Percentiles rank a stretch among this genome's conserved stretches.
Evolutionary conservation across 2,797 vertebrate species (phyloP).

Genomic region (Danio kyathit): DNA sequence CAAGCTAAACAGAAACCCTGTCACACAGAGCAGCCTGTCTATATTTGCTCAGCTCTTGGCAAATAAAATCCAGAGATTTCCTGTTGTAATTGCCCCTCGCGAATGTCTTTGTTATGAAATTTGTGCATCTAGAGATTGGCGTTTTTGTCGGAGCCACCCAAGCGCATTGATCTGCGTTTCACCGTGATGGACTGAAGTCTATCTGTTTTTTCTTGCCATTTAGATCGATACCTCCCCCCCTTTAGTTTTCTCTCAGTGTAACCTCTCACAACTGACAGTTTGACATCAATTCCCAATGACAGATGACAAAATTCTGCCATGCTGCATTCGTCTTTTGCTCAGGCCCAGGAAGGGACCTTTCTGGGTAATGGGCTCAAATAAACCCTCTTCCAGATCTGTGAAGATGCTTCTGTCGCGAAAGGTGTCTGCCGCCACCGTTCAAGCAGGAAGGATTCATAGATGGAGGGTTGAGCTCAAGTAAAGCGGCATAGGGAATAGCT

Average conservation of each 20-base stretch:
- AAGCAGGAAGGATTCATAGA: slow-evolving; percentile 53
- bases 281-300: slow-evolving; percentile 64
- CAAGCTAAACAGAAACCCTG: slow-evolving; percentile 1
- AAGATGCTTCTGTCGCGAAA: slow-evolving; percentile 44
- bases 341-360: slow-evolving; percentile 50
- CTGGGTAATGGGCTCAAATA: slow-evolving; percentile 60
- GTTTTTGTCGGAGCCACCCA: not conserved
- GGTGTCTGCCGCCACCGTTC: slow-evolving; percentile 52
- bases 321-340: slow-evolving; percentile 48
- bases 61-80: slow-evolving; percentile 11
- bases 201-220: slow-evolving; percentile 1
- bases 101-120: not conserved
- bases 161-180: slow-evolving; percentile 23
- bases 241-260: slow-evolving; percentile 57
- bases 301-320: slow-evolving; percentile 64
- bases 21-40: slow-evolving; percentile 7
- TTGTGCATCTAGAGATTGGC: not conserved
- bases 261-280: slow-evolving; percentile 56
- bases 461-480: slow-evolving; percentile 39
- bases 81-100: not conserved
- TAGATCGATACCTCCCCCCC: slow-evolving; percentile 50
- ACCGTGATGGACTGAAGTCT: slow-evolving; percentile 24
- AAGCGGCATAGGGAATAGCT: slow-evolving; percentile 49
- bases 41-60: slow-evolving; percentile 19
- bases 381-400: slow-evolving; percentile 52